Conservation (phyloP, 2,113 vertebrate species). For the Pelmatolapia mariae region DNA sequence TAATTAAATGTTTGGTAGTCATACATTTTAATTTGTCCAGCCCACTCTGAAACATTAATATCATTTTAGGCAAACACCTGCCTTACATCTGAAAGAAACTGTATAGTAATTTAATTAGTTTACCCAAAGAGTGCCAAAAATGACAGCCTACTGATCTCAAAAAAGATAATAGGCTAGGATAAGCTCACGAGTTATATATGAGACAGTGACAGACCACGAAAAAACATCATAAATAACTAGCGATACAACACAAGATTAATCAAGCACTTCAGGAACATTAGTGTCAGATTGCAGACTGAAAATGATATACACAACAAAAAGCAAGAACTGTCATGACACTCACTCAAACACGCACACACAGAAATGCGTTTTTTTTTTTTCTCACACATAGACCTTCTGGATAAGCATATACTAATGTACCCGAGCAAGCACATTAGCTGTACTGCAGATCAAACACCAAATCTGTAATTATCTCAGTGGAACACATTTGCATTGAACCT, state of each 20-base stretch:
- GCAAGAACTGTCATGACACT: not conserved
- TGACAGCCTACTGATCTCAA: not conserved
- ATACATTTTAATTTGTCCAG: not conserved
- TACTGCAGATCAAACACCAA: slow-evolving; percentile 30
- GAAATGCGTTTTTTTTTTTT: not conserved
- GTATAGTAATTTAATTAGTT: slow-evolving; percentile 19
- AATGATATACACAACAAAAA: not conserved
- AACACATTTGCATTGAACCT: slow-evolving; percentile 35
- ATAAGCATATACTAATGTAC: slow-evolving; percentile 15
- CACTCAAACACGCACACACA: not conserved
- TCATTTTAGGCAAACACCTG: not conserved
- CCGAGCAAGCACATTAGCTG: slow-evolving; percentile 6
- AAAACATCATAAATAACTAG: not conserved
- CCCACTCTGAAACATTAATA: not conserved
- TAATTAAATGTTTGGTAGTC: not conserved
- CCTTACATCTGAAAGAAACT: not conserved
- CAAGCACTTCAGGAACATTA: not conserved
- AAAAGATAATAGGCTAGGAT: not conserved
- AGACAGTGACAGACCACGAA: not conserved
- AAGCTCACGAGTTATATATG: not conserved
- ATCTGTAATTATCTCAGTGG: slow-evolving; percentile 47
- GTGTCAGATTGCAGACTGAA: not conserved
- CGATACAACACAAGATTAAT: not conserved
- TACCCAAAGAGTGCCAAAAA: slow-evolving; percentile 20
- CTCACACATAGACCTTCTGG: not conserved